Percentiles rank a stretch among this genome's conserved stretches.
Evolutionary conservation across 2,113 vertebrate genomes (phyloP).

Genomic region (Promerops cafer): DNA sequence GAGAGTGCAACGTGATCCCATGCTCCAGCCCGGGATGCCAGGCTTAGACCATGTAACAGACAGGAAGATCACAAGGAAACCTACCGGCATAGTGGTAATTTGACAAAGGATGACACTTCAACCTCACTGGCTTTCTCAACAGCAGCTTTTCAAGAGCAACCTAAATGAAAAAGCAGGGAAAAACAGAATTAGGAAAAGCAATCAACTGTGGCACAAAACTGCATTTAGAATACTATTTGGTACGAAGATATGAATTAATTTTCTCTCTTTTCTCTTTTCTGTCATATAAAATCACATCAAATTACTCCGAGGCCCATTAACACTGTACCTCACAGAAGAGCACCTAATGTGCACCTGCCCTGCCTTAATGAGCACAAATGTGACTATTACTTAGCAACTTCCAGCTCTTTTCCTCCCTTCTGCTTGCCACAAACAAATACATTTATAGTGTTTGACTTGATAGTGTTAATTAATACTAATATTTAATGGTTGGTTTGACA

Average conservation of each 20-base stretch:
- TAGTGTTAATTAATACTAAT: background rate
- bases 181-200: background rate
- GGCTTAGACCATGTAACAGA: background rate
- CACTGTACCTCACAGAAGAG: background rate
- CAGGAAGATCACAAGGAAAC: background rate
- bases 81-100: constrained; percentile 88
- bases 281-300: background rate
- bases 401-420: background rate
- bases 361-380: background rate
- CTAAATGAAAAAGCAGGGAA: constrained; percentile 55
- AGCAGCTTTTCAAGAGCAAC: constrained; percentile 83
- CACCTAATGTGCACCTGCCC: background rate
- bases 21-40: background rate
- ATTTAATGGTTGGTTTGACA: background rate
- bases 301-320: background rate
- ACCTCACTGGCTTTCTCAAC: constrained; percentile 71
- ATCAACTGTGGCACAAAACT: background rate
- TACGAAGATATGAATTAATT: background rate
- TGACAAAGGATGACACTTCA: constrained; percentile 76
- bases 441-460: background rate
- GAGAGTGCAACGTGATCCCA: background rate
- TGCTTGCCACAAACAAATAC: background rate
- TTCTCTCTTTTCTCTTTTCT: background rate
- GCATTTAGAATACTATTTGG: background rate
- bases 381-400: background rate